Conservation (phyloP, 2,888 invertebrate genomes). For the Ennomos quercinarius region DNA sequence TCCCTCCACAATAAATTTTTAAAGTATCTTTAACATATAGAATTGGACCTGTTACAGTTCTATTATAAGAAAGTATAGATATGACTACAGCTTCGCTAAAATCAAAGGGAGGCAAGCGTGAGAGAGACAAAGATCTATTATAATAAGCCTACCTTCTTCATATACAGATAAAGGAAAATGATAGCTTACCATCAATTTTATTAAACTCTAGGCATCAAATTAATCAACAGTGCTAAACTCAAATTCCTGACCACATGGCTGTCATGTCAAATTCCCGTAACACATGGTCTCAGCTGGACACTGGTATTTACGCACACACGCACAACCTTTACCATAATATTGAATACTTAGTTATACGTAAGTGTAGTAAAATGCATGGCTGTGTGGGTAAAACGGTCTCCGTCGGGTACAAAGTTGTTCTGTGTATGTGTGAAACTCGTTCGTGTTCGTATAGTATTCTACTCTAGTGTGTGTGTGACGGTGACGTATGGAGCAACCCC, state of each 20-base stretch:
- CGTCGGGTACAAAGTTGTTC: not conserved
- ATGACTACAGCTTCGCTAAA: no score
- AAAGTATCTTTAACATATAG: no score
- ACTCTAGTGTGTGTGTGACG: conserved; percentile 36
- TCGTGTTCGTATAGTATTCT: conserved; percentile 29
- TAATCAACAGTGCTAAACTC: conserved; percentile 26
- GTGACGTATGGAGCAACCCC: conserved; percentile 66
- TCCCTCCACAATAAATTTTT: no score
- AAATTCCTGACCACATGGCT: conserved; percentile 46
- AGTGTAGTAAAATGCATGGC: not conserved
- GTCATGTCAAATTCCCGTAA: conserved; percentile 40
- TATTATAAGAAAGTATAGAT: no score
- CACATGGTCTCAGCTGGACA: conserved; percentile 54
- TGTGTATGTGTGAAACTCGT: conserved; percentile 6
- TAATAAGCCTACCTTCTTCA: no score
- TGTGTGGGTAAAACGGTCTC: conserved; percentile 14
- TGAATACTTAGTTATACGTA: no score
- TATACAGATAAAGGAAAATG: no score
- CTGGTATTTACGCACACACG: conserved; percentile 42
- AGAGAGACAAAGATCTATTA: no score
- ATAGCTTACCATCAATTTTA: no score
- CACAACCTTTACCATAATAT: not conserved
- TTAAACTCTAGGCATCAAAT: not conserved
- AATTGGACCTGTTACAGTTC: no score
- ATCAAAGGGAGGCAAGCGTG: no score